These are phyloP conservation scores for Hesperophylax magnus DNA, from an alignment of 1,140 invertebrate species.

Conservation along the genomic window DNA sequence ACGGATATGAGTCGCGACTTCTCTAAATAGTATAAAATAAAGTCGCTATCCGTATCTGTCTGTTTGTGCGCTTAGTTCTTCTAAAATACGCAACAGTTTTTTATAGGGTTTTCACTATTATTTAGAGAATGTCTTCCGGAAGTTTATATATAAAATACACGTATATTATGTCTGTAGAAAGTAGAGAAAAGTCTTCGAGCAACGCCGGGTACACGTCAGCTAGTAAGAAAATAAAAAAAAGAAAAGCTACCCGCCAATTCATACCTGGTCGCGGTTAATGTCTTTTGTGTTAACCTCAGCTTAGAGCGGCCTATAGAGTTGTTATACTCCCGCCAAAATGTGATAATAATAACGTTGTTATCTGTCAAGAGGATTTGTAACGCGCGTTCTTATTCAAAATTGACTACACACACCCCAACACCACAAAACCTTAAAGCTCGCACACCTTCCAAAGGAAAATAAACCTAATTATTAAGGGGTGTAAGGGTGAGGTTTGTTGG, in stretches of 20 bases:
- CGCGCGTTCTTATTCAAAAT: conserved; percentile 57
- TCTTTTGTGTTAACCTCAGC: conserved; percentile 43
- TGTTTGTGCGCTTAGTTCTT: no score
- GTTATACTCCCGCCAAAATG: conserved; percentile 57
- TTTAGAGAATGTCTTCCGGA: no score
- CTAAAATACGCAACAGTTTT: no score
- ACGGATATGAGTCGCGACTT: no score
- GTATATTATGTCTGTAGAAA: no score
- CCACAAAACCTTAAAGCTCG: not conserved
- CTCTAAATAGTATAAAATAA: no score
- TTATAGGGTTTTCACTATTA: no score
- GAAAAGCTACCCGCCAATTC: not conserved
- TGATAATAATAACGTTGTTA: conserved; percentile 59
- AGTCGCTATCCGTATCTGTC: no score
- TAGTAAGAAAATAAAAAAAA: not conserved
- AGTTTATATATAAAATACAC: no score
- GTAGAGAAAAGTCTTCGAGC: no score
- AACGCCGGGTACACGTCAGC: no score
- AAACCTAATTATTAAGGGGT: not conserved
- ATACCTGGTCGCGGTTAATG: conserved; percentile 29
- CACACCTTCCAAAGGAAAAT: not conserved
- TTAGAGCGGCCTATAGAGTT: conserved; percentile 46
- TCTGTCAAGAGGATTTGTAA: conserved; percentile 59
- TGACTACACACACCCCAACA: conserved; percentile 38
- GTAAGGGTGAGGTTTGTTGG: not conserved